Conservation (phyloP, 2,797 vertebrate genomes). For the Taenioides sp. region DNA sequence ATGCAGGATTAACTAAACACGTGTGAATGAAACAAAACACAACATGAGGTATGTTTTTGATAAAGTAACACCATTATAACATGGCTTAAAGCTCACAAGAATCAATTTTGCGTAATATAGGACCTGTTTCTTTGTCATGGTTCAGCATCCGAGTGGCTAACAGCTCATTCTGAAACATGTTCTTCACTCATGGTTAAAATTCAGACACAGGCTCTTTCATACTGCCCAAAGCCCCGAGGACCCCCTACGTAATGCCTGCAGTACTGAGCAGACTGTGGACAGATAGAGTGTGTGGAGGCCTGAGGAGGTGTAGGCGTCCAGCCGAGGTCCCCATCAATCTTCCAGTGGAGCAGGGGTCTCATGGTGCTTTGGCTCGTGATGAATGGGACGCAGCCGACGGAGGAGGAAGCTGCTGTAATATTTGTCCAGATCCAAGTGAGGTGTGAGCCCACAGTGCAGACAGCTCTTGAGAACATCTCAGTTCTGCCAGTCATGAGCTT, state of each 20-base stretch:
- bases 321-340: constrained; percentile 70
- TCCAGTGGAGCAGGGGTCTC: constrained; percentile 46
- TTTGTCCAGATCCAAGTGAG: constrained; percentile 46
- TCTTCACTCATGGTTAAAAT: too few relatives aligned
- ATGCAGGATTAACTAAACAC: too few relatives aligned
- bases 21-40: too few relatives aligned
- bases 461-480: constrained; percentile 31
- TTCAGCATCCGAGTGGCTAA: not conserved
- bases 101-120: too few relatives aligned
- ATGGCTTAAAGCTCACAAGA: too few relatives aligned
- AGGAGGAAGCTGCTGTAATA: constrained; percentile 54
- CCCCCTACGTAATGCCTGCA: constrained; percentile 19
- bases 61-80: too few relatives aligned
- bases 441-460: constrained; percentile 33
- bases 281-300: constrained; percentile 21
- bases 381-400: constrained; percentile 39
- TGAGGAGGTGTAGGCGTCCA: constrained; percentile 48
- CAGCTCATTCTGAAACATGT: not conserved
- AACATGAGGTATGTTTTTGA: too few relatives aligned
- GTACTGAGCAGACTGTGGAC: constrained; percentile 33
- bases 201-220: not conserved
- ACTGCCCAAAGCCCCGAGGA: not conserved
- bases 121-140: too few relatives aligned
- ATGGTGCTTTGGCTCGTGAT: constrained; percentile 53
- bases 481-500: constrained; percentile 1